Evolutionary conservation across 2,113 vertebrate genomes (phyloP), one percentile per base, ranked within the genome.

Genomic region (Pimephales promelas): DNA sequence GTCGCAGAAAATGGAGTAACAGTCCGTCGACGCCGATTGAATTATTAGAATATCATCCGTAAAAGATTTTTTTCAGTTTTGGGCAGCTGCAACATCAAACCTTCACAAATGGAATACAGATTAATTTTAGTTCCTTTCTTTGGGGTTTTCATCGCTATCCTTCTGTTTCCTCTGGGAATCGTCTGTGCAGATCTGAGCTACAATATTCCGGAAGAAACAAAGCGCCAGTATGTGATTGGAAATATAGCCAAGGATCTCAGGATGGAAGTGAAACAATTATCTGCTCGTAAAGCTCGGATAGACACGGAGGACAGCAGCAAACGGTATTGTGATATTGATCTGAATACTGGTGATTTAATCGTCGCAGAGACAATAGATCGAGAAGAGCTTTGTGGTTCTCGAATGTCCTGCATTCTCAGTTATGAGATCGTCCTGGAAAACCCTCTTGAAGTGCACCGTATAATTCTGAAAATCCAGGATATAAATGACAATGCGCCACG

Each of bases 401-500:
- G 20, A n/a, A n/a, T 45, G 0, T 52, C 82, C 0, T 89, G 88
- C 40, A 5, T 45, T 28, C 26, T 87, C 20, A 85, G 79, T 82
- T 89, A 82, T 45, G 87, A 89, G 47, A 78, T 89, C 10, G 82
- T 89, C 0, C 47, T 88, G 6, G 85, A 88, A 64, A 89, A 88
- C 16, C 88, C 90, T 10, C 86, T 91, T 73, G 94, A 94, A 82
- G 87, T 93, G 7, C 88, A 89, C 14, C 73, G 79, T 6, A 52
- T 84, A 6, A 10, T 73, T 0, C 1, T 94, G 2, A 89, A 92
- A 87, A 90, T 94, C 79, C 59, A 86, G 10, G 94, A 95, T 85
- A 76, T 95, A 54, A 95, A 94, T 85, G 93, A 95, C 68, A 94
- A 95, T 2, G 20, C 80, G 1, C 90, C 89, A 2, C 34, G 22